These are phyloP conservation scores for Mycteria americana DNA, from an alignment of 2,797 vertebrate species.

Conservation along the genomic window DNA sequence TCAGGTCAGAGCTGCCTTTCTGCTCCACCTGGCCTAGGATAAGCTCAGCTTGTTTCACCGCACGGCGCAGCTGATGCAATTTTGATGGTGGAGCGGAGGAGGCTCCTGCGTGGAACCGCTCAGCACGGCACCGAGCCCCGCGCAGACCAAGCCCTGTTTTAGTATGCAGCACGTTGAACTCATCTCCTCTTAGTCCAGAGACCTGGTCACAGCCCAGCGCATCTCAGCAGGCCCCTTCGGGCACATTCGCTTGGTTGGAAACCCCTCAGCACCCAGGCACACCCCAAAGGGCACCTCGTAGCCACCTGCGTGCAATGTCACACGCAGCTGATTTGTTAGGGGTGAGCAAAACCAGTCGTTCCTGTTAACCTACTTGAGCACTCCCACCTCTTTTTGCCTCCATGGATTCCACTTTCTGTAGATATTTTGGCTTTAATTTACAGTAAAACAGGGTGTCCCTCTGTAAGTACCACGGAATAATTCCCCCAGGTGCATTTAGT, in stretches of 20 bases:
- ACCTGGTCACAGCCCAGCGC: background rate
- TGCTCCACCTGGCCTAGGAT: background rate
- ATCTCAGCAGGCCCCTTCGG: rapidly evolving
- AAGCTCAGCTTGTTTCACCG: background rate
- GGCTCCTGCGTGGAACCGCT: background rate
- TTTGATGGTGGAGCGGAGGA: background rate
- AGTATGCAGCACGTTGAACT: background rate
- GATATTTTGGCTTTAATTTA: background rate
- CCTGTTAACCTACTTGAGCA: background rate
- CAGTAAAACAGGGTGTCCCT: background rate
- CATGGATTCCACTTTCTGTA: background rate
- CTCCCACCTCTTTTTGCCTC: background rate
- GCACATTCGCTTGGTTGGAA: rapidly evolving
- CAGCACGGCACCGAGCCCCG: rapidly evolving
- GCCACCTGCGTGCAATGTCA: background rate
- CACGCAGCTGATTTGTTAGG: background rate
- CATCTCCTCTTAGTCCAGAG: background rate
- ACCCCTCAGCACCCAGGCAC: background rate
- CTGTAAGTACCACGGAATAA: background rate
- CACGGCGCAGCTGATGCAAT: rapidly evolving
- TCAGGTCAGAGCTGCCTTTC: background rate
- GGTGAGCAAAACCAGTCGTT: background rate
- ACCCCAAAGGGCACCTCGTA: background rate
- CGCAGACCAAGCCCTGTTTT: rapidly evolving
- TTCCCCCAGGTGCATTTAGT: background rate